Percentiles rank a stretch among this genome's conserved stretches.
phyloP scores from a whole-genome alignment of 2,113 vertebrate genomes.

The Protobothrops flavoviridis region DNA sequence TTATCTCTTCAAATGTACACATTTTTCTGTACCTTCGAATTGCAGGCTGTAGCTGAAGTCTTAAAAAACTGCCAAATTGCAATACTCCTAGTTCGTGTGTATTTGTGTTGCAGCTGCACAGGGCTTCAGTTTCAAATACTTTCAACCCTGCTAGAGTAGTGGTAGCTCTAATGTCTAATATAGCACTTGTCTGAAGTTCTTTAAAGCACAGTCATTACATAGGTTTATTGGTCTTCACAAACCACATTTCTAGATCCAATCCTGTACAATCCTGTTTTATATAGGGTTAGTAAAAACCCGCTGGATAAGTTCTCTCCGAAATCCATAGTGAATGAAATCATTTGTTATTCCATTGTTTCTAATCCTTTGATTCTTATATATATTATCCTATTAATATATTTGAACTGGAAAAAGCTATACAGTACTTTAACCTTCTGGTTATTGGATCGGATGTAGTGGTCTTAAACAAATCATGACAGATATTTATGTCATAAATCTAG shows the following conservation, averaged over 20 bases:
- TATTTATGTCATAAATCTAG: not conserved
- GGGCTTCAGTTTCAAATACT: not conserved
- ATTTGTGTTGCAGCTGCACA: not conserved
- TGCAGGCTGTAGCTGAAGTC: not conserved
- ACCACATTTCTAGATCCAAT: not conserved
- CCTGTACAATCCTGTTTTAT: not conserved
- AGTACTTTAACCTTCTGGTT: not conserved
- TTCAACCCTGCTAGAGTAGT: not conserved
- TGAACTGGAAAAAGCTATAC: not conserved
- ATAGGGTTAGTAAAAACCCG: not conserved
- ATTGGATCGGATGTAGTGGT: not conserved
- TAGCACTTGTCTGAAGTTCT: not conserved
- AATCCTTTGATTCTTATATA: not conserved
- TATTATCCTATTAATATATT: not conserved
- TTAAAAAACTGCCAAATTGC: not conserved
- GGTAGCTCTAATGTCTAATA: not conserved
- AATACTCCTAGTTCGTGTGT: not conserved
- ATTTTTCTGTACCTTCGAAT: not conserved
- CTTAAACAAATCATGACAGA: not conserved
- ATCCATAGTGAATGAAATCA: not conserved
- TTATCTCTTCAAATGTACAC: not conserved
- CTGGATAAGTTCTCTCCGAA: not conserved
- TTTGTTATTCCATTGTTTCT: not conserved
- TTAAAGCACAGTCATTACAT: not conserved
- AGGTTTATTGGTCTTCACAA: not conserved